phyloP scores from a whole-genome alignment of 2,113 vertebrate genomes.

The Helogale parvula region DNA sequence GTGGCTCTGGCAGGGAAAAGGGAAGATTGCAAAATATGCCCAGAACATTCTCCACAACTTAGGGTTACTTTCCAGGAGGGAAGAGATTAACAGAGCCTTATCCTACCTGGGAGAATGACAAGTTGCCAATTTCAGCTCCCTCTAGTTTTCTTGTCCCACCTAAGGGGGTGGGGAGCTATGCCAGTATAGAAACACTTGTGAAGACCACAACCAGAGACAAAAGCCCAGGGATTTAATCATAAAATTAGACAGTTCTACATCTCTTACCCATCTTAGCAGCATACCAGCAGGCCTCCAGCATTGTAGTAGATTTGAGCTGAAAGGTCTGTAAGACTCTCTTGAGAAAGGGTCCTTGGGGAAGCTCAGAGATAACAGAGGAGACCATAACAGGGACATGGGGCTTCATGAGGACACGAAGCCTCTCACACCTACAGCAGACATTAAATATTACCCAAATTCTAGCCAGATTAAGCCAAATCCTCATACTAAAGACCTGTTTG shows the following conservation, averaged over 20 bases:
- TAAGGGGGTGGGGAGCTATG: not conserved
- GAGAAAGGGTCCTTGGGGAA: not conserved
- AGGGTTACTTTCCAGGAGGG: not conserved
- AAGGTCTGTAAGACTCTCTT: not conserved
- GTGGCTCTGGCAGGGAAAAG: not conserved
- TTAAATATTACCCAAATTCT: not conserved
- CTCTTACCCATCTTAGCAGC: not conserved
- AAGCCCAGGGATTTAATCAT: not conserved
- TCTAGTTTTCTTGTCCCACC: not conserved
- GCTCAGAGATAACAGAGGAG: not conserved
- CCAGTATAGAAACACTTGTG: not conserved
- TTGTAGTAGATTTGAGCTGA: not conserved
- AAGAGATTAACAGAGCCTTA: not conserved
- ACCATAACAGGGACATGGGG: not conserved
- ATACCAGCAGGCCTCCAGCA: not conserved
- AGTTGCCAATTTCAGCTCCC: not conserved
- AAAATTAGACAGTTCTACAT: not conserved
- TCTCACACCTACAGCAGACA: not conserved
- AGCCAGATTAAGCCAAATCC: conserved; percentile 39
- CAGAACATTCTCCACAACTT: not conserved
- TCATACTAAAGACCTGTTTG: not conserved
- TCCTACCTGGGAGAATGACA: not conserved
- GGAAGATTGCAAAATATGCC: not conserved
- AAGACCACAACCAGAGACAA: not conserved
- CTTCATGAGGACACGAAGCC: not conserved